Evolutionary conservation across 2,113 vertebrate genomes (phyloP).

Genomic region (Crocuta crocuta): DNA sequence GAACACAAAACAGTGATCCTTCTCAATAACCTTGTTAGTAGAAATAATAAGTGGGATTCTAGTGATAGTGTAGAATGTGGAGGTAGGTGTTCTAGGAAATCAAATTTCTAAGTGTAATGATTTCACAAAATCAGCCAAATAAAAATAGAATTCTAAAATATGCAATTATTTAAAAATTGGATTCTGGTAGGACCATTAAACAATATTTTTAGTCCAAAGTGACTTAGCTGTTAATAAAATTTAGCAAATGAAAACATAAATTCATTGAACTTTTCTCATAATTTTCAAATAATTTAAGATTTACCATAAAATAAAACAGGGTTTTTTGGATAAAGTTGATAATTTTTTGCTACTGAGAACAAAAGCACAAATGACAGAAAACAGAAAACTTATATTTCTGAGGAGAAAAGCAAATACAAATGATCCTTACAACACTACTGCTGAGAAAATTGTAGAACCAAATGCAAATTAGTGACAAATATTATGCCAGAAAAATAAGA

Average conservation of each 20-base stretch:
- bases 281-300: constrained; percentile 16
- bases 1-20: not conserved
- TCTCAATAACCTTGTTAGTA: not conserved
- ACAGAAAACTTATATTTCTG: not conserved
- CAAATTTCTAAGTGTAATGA: not conserved
- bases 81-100: not conserved
- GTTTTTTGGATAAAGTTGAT: not conserved
- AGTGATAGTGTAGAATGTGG: not conserved
- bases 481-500: not conserved
- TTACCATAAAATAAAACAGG: not conserved
- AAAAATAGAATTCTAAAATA: constrained; percentile 21
- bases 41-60: not conserved
- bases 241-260: not conserved
- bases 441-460: not conserved
- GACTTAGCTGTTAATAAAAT: constrained; percentile 7
- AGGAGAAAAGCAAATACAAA: not conserved
- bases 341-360: not conserved
- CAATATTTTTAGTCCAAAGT: not conserved
- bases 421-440: not conserved
- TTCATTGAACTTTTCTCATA: not conserved
- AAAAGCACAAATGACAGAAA: not conserved
- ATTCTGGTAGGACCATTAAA: not conserved
- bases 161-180: not conserved
- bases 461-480: not conserved
- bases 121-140: not conserved